Evolutionary conservation across 1,140 invertebrate genomes (phyloP).

Genomic region (Drosophila gunungcola): DNA sequence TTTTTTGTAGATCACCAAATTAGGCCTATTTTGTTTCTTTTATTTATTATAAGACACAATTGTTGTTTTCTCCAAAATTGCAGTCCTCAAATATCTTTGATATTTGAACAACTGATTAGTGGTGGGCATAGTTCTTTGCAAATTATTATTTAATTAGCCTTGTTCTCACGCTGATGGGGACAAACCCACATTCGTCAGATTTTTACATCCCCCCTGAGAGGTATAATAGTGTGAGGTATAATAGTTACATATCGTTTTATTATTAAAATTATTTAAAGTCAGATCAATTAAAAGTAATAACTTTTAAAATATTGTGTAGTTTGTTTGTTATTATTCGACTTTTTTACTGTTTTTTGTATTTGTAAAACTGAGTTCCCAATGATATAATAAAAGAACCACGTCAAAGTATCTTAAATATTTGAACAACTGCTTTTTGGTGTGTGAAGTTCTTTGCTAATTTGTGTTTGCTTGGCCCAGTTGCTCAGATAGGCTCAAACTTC

Average conservation of each 20-base stretch:
- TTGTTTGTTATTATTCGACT: too few species aligned
- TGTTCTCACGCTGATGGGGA: neutral
- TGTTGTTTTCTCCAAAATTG: neutral
- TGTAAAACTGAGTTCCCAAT: too few species aligned
- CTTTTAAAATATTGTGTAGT: too few species aligned
- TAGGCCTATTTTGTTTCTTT: neutral
- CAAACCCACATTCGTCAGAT: neutral
- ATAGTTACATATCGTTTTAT: too few species aligned
- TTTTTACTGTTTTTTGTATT: too few species aligned
- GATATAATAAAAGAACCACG: too few species aligned
- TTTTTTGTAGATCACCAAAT: too few species aligned
- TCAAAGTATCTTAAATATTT: slow-evolving; percentile 4
- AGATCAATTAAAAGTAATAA: too few species aligned
- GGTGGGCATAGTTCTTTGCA: slow-evolving; percentile 7
- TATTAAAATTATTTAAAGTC: too few species aligned
- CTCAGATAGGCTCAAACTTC: neutral
- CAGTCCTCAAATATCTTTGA: neutral
- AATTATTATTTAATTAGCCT: slow-evolving; percentile 7
- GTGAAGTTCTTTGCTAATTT: slow-evolving; percentile 9
- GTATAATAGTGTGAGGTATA: too few species aligned
- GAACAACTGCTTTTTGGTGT: neutral
- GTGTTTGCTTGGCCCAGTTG: slow-evolving; percentile 6
- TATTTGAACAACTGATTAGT: slow-evolving; percentile 11
- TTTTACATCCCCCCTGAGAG: too few species aligned
- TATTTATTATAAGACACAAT: too few species aligned